These are phyloP conservation scores for Meiosimyza decipiens DNA, from an alignment of 2,888 invertebrate species.

Conservation along the genomic window DNA sequence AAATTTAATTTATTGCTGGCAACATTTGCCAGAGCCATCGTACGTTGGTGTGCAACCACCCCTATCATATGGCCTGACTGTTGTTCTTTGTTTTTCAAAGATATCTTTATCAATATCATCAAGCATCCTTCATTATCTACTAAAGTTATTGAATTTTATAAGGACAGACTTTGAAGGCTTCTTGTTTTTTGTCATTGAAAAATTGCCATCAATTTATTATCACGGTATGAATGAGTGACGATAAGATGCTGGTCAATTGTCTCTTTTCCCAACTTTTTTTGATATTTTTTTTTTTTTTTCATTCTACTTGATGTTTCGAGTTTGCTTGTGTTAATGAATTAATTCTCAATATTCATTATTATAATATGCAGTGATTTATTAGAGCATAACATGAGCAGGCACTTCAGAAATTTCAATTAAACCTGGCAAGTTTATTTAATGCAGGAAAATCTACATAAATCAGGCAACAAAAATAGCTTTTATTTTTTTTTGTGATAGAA, in stretches of 20 bases:
- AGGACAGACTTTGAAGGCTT: constrained; percentile 15
- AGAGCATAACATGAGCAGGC: too few relatives aligned
- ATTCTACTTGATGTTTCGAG: too few relatives aligned
- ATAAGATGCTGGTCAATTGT: constrained; percentile 14
- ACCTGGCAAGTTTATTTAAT: too few relatives aligned
- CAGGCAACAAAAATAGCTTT: too few relatives aligned
- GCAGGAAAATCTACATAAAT: too few relatives aligned
- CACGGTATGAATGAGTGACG: neutral
- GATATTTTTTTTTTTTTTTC: neutral
- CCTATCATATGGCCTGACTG: neutral
- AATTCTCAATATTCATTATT: too few relatives aligned
- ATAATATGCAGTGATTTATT: too few relatives aligned
- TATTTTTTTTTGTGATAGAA: too few relatives aligned
- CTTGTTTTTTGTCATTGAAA: neutral
- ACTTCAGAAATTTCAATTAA: too few relatives aligned
- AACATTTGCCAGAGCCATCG: neutral
- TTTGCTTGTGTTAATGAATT: too few relatives aligned
- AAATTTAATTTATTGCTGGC: constrained; percentile 19
- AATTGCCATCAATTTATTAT: constrained; percentile 11
- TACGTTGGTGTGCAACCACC: neutral
- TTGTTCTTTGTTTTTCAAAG: constrained; percentile 5
- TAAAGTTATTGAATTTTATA: constrained; percentile 23
- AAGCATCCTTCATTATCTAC: constrained; percentile 20
- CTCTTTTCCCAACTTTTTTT: neutral
- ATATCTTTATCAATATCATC: constrained; percentile 20